Conservation (phyloP, 2,888 invertebrate species). For the Macrophya annulata region DNA sequence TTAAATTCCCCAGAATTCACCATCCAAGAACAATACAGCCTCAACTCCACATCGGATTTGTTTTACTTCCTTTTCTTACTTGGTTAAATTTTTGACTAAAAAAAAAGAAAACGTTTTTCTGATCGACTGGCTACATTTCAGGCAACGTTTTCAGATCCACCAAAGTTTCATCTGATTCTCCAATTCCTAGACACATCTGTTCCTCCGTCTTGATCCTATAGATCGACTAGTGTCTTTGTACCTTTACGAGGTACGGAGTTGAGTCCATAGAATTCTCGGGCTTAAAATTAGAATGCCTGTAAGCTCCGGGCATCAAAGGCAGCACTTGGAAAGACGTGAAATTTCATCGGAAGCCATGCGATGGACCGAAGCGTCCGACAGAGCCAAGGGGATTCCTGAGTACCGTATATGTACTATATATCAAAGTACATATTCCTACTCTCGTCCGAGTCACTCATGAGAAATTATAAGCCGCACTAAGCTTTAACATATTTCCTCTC, state of each 20-base stretch:
- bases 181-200: neutral
- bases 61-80: neutral
- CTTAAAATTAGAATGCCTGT: slow-evolving; percentile 48
- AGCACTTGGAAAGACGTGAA: slow-evolving; percentile 70
- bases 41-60: slow-evolving; percentile 45
- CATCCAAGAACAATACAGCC: slow-evolving; percentile 63
- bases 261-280: slow-evolving; percentile 45
- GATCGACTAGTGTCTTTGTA: slow-evolving; percentile 43
- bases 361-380: slow-evolving; percentile 59
- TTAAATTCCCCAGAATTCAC: slow-evolving; percentile 65
- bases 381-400: slow-evolving; percentile 51
- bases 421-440: slow-evolving; percentile 35
- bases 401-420: neutral
- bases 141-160: neutral
- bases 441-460: slow-evolving; percentile 44
- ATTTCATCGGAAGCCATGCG: slow-evolving; percentile 75
- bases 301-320: slow-evolving; percentile 52
- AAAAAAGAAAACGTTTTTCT: neutral
- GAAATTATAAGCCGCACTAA: slow-evolving; percentile 49
- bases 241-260: slow-evolving; percentile 18
- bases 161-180: slow-evolving; percentile 13
- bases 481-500: slow-evolving; percentile 16
- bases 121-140: too few relatives aligned
- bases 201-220: neutral
- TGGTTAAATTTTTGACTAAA: slow-evolving; percentile 53